Base-by-base conservation (phyloP, 1,140 invertebrate genomes). In the Halesus radiatus region DNA sequence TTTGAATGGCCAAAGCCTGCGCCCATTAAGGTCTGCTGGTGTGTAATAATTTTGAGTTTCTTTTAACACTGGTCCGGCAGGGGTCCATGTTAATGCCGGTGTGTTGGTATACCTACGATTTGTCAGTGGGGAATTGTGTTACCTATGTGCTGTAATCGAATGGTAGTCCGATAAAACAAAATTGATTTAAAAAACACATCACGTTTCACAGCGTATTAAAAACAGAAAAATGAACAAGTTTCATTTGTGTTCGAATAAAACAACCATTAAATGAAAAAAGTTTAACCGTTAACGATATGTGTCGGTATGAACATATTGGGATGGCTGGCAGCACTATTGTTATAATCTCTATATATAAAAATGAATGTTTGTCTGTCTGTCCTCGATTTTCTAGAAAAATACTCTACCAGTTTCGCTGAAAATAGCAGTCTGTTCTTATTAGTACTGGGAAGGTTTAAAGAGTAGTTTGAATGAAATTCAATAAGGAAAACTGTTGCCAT, bases 21-120 rank as follows among this genome's bases (percentile, higher is more conserved):
- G 10, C 13, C 10, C 18, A 60, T 60, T 60, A 23, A 22, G 5
- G 56, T 20, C 54, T 58, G 13, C 10, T 60, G 56, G 8, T 29
- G 62, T 26, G 16, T 32, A 13, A 13, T 66, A 32, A 66, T 37
- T 66, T 66, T 66, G 8, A n/a, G 62, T 16, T 66, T 66, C 26
- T 29, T 16, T 37, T 0, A 66, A 66, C 23, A 66, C n/a, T 66
- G 62, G 3, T 29, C n/a, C 62, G 37, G 22, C 62, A 66, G 62
- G 62, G 62, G 62, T 22, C 32, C n/a, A 22, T 1, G 26, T 22
- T 29, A 15, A 15, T 26, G 62, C 32, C 15, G 15, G 62, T 22
- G 54, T 58, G 18, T 58, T 22, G 23, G 29, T 37, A 26, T 29
- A 66, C 62, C 62, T 66, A 66, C 62, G 62, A 66, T 66, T 66